Base-by-base conservation (phyloP, 2,113 vertebrate species). In the Amazona guildingii region DNA sequence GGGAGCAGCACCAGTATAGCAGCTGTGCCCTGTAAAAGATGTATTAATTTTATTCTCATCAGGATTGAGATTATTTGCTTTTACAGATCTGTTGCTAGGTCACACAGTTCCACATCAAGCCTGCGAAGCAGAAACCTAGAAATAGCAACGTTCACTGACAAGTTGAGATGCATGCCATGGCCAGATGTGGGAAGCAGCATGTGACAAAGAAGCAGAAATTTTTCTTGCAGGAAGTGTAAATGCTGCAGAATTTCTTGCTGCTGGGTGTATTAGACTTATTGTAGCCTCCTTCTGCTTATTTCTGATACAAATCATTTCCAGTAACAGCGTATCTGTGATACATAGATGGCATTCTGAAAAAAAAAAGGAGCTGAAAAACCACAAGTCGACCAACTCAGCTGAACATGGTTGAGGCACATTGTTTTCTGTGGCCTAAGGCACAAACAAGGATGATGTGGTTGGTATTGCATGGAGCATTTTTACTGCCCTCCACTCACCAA, bases 401-500 rank as follows among this genome's bases (percentile, higher is more conserved):
- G 21, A 24, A 3, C 4, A 2, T 1, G 44, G 88, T 23, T 23
- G 61, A 39, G 77, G 61, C 61, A 61, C 37, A 31, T 19, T 33
- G 14, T 31, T 57, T 48, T 10, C 91, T 48, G 7, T 2, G 78
- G 91, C 91, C 91, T 28, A 1, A 78, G 88, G 92, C 86, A 87
- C 70, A 79, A 64, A 59, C 46, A 64, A 37, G 70, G 83, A 7
- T 15, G 51, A 10, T 4, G 61, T 13, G 33, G 20, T 64, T 55
- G 66, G 16, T 21, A 17, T 6, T 1, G 0, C 16, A 3, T 0
- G 18, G 5, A 61, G 14, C 4, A 16, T 19, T 75, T 66, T 35
- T 69, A 11, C 20, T 6, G 16, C 15, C 16, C 10, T 13, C 10
- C 4, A 24, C 14, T 5, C 4, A 1, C n/a, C 79, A 17, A 61